These are phyloP conservation scores for Sterna hirundo DNA, from an alignment of 2,113 vertebrate genomes.

Conservation along the genomic window DNA sequence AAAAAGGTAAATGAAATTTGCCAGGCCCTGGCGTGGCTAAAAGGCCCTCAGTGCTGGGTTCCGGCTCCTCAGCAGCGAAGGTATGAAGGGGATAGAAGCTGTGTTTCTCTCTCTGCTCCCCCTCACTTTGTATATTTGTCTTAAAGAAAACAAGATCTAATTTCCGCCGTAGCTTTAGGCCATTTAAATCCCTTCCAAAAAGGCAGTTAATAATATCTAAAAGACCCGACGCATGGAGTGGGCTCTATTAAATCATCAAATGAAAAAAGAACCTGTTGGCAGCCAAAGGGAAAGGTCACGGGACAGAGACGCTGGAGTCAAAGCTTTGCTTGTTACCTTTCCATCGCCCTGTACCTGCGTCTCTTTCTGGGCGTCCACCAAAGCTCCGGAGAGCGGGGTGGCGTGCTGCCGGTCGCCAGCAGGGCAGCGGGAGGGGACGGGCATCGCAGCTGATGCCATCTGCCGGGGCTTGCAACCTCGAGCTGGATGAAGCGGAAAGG, in stretches of 20 bases:
- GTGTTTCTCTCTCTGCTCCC: neutral
- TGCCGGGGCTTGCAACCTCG: neutral
- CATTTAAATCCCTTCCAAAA: neutral
- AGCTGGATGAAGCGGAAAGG: neutral
- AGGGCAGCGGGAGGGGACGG: neutral
- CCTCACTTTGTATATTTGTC: neutral
- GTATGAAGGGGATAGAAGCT: neutral
- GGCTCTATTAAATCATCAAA: neutral
- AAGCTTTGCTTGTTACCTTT: neutral
- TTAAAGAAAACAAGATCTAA: neutral
- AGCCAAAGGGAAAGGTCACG: neutral
- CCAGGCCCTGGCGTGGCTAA: neutral
- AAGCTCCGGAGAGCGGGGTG: neutral
- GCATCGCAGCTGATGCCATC: neutral
- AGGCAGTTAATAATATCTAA: neutral
- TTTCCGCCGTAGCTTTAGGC: neutral
- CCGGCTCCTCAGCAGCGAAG: neutral
- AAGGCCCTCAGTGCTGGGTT: neutral
- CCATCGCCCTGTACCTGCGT: accelerated
- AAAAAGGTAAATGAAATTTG: neutral
- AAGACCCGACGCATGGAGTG: neutral
- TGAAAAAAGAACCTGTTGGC: neutral
- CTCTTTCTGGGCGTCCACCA: neutral
- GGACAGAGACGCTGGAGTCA: neutral
- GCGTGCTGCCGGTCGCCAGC: neutral